These are phyloP conservation scores for Neogale vison DNA, from an alignment of 2,113 vertebrate genomes.

Conservation along the genomic window DNA sequence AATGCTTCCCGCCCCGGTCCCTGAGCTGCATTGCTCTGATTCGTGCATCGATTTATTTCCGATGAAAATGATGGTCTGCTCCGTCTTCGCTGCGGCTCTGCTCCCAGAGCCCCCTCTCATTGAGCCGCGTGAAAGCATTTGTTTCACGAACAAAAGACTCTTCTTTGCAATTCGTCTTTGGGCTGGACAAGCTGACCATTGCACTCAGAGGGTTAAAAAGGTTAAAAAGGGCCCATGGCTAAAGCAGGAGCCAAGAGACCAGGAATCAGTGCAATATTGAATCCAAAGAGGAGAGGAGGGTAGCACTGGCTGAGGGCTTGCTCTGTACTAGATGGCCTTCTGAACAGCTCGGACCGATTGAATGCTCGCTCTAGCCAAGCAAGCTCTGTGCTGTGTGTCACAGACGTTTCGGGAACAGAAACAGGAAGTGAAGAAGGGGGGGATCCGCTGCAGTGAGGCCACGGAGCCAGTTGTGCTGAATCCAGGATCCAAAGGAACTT, in stretches of 20 bases:
- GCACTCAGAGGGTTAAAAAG: neutral
- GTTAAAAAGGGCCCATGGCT: neutral
- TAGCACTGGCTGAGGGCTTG: neutral
- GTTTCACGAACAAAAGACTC: constrained; percentile 52
- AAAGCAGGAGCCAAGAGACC: neutral
- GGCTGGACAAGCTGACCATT: neutral
- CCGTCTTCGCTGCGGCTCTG: neutral
- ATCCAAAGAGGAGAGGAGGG: neutral
- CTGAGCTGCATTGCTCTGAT: constrained; percentile 51
- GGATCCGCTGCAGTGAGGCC: neutral
- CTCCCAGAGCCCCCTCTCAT: neutral
- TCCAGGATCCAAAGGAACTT: neutral
- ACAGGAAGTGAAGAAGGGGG: neutral
- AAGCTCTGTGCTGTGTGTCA: neutral
- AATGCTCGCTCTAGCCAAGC: neutral
- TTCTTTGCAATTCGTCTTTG: constrained; percentile 33
- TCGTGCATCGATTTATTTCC: constrained; percentile 67
- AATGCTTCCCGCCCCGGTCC: constrained; percentile 53
- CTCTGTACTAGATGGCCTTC: neutral
- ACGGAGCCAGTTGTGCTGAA: neutral
- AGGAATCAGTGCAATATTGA: neutral
- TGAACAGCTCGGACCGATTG: neutral
- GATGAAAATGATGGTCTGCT: constrained; percentile 57
- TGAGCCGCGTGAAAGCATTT: constrained; percentile 50
- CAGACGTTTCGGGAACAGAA: neutral